A percentile compares a stretch with the other conserved stretches of the same genome.
These are phyloP conservation scores for Capitulum mitella DNA, from an alignment of 2,888 invertebrate genomes.

Conservation along the genomic window DNA sequence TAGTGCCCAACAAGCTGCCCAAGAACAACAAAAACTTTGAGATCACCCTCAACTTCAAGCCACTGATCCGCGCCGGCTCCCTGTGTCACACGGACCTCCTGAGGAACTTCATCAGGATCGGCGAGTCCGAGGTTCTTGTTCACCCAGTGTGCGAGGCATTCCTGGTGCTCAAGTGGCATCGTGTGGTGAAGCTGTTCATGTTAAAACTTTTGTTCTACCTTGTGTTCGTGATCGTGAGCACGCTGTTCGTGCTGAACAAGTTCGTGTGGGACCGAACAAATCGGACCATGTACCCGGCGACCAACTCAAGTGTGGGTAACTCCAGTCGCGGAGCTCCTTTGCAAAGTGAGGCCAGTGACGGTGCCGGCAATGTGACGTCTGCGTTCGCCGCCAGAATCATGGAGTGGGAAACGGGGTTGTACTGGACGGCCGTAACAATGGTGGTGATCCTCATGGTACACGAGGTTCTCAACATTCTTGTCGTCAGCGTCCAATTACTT, in stretches of 20 bases:
- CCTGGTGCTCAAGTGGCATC: conserved; percentile 53
- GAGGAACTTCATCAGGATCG: conserved; percentile 50
- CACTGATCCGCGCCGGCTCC: conserved; percentile 35
- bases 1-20: conserved; percentile 48
- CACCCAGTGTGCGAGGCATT: conserved; percentile 55
- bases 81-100: conserved; percentile 49
- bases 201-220: conserved; percentile 50
- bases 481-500: conserved; percentile 21
- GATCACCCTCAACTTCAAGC: conserved; percentile 49
- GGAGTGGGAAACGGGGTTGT: background rate
- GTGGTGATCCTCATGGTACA: background rate
- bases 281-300: background rate
- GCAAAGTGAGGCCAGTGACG: background rate
- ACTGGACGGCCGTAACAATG: conserved; percentile 18
- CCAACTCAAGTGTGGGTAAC: conserved; percentile 3
- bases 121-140: conserved; percentile 49
- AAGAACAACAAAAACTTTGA: conserved; percentile 46
- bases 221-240: conserved; percentile 49
- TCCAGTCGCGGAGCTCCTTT: background rate
- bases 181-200: conserved; percentile 51
- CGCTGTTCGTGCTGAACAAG: conserved; percentile 44
- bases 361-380: background rate
- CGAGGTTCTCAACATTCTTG: conserved; percentile 13
- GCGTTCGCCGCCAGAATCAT: background rate
- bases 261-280: conserved; percentile 31